Evolutionary conservation across 2,888 invertebrate species (phyloP).

Genomic region (Brenthis daphne): DNA sequence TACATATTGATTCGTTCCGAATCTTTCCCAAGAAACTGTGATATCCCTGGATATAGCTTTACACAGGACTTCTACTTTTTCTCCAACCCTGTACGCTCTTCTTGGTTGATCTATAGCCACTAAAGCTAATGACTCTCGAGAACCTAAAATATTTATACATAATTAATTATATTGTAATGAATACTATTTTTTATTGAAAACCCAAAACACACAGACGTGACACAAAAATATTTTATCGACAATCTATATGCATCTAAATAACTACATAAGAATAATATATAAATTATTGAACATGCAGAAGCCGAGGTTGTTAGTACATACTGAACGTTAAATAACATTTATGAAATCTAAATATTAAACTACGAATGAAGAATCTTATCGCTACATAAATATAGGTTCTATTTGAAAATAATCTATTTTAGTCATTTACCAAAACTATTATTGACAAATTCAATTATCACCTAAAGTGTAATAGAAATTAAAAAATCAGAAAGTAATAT

Average conservation of each 20-base stretch:
- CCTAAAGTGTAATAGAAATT: no score
- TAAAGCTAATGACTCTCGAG: constrained; percentile 47
- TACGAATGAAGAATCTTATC: no score
- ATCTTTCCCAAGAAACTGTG: constrained; percentile 56
- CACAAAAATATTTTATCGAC: constrained; percentile 5
- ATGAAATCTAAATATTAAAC: not conserved
- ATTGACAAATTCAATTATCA: no score
- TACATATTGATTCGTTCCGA: constrained; percentile 64
- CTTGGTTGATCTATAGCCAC: constrained; percentile 68
- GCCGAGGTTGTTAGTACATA: constrained; percentile 11
- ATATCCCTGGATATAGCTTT: constrained; percentile 48
- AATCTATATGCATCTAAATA: constrained; percentile 16
- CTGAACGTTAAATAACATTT: not conserved
- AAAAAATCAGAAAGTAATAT: no score
- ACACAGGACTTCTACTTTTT: constrained; percentile 65
- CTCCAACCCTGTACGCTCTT: constrained; percentile 59
- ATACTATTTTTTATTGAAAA: not conserved
- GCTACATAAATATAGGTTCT: no score
- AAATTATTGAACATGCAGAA: constrained; percentile 28
- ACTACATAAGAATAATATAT: constrained; percentile 4
- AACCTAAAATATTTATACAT: constrained; percentile 53
- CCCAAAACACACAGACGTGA: not conserved
- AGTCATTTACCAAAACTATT: no score
- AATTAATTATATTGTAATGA: not conserved
- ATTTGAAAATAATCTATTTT: no score